Evolutionary conservation across 2,888 invertebrate genomes (phyloP).

Genomic region (Mechanitis messenoides): DNA sequence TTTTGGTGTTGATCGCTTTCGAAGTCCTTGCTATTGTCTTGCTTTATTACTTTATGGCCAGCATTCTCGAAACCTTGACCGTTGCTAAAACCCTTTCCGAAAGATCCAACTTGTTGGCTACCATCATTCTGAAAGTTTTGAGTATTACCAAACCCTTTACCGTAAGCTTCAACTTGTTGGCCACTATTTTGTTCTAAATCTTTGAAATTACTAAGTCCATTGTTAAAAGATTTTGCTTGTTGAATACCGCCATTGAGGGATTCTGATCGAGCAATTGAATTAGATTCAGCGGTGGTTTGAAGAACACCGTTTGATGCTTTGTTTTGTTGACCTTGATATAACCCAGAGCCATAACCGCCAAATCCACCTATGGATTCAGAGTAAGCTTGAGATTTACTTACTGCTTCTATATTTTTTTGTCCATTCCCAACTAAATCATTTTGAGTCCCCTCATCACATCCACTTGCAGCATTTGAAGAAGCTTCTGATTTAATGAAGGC

Average conservation of each 20-base stretch:
- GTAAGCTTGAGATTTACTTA: no score
- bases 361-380: no score
- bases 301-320: no score
- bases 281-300: no score
- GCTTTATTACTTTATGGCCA: neutral
- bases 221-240: neutral
- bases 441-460: slow-evolving; percentile 15
- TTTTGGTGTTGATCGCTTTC: slow-evolving; percentile 14
- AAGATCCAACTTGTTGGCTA: slow-evolving; percentile 6
- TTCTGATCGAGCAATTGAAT: no score
- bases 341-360: slow-evolving; percentile 5
- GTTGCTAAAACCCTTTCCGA: neutral
- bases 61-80: slow-evolving; percentile 1
- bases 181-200: neutral
- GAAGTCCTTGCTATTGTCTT: neutral
- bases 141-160: neutral
- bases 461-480: slow-evolving; percentile 3
- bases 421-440: slow-evolving; percentile 16
- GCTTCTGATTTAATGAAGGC: neutral
- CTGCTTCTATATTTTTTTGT: neutral
- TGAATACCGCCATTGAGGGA: neutral
- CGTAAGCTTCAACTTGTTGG: neutral
- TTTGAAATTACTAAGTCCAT: neutral
- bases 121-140: neutral
- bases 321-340: slow-evolving; percentile 2